A percentile compares a stretch with the other conserved stretches of the same genome.
Conservation (phyloP, 2,797 vertebrate genomes). For the Botia almorhae region DNA sequence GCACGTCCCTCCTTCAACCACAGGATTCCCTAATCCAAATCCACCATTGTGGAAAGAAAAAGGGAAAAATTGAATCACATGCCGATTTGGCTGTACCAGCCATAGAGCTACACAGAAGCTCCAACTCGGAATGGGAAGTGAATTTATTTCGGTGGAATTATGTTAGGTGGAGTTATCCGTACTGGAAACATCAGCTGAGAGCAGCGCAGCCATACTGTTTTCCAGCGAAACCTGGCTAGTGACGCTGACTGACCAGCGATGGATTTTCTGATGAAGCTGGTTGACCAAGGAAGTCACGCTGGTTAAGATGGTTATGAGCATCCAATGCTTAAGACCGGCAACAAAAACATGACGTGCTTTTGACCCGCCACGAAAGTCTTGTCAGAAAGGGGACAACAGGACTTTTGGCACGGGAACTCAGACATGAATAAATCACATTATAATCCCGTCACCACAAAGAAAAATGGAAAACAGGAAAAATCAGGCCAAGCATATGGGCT, state of each 20-base stretch:
- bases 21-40: slow-evolving; percentile 66
- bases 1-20: slow-evolving; percentile 62
- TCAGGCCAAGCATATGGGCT: slow-evolving; percentile 59
- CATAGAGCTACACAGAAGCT: slow-evolving; percentile 7
- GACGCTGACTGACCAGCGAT: no score
- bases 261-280: background rate
- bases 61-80: slow-evolving; percentile 45
- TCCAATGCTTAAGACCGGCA: background rate
- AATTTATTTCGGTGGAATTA: background rate
- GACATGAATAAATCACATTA: slow-evolving; percentile 69
- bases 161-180: background rate
- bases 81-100: slow-evolving; percentile 23
- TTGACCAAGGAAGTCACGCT: background rate
- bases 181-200: background rate
- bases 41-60: slow-evolving; percentile 42
- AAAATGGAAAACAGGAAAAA: slow-evolving; percentile 44
- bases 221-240: no score
- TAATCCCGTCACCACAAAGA: slow-evolving; percentile 70
- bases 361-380: background rate
- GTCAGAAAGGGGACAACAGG: slow-evolving; percentile 37
- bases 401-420: slow-evolving; percentile 61
- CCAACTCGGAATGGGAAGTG: background rate
- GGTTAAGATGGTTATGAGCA: background rate
- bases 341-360: background rate
- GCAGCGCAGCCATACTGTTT: background rate